phyloP scores from a whole-genome alignment of 2,797 vertebrate genomes.

The Myripristis murdjan region DNA sequence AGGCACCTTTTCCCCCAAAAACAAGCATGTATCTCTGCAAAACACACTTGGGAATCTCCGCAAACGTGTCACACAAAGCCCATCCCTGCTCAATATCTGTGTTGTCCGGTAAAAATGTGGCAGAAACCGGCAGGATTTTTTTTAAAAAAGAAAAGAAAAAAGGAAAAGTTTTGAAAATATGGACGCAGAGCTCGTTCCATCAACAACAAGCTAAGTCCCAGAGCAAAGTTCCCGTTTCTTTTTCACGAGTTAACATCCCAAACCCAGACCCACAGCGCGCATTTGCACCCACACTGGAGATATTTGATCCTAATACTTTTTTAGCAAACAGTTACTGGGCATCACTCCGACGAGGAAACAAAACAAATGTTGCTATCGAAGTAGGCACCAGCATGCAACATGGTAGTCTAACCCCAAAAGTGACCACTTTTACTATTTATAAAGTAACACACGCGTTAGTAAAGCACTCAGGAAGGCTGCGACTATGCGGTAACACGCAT shows the following conservation, averaged over 20 bases:
- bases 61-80: slow-evolving; percentile 30
- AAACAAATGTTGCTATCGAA: slow-evolving; percentile 65
- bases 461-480: not conserved
- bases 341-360: slow-evolving; percentile 19
- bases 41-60: slow-evolving; percentile 8
- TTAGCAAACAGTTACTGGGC: not conserved
- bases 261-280: not conserved
- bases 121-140: not conserved
- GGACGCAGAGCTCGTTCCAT: slow-evolving; percentile 54
- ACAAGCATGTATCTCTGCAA: not conserved
- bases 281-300: rapidly evolving
- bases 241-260: not conserved
- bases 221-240: slow-evolving; percentile 29
- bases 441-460: not conserved
- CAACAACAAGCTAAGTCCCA: slow-evolving; percentile 65
- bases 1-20: slow-evolving; percentile 18
- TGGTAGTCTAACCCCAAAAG: slow-evolving; percentile 9
- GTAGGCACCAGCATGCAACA: slow-evolving; percentile 42
- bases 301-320: not conserved
- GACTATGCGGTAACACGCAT: not conserved
- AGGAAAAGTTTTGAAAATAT: slow-evolving; percentile 35
- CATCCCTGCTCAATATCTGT: not conserved
- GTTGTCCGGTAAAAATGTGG: not conserved
- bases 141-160: too few relatives aligned
- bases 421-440: slow-evolving; percentile 18